Base-by-base conservation (phyloP, 2,113 vertebrate genomes). In the Bolborhynchus lineola region DNA sequence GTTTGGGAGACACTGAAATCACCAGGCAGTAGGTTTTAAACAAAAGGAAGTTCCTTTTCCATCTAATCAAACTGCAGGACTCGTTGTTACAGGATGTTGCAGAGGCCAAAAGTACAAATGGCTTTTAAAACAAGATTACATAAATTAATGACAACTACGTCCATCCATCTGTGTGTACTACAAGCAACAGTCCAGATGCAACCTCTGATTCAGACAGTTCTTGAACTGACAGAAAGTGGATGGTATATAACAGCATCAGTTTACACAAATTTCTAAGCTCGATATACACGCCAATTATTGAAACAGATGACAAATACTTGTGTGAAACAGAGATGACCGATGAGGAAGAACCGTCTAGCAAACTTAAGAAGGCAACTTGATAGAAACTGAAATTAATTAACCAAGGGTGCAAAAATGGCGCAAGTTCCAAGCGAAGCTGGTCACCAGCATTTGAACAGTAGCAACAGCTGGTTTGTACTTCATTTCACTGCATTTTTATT, bases 11-110 rank as follows among this genome's bases (percentile, higher is more conserved):
- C 83, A 92, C 5, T 82, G 57, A 95, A 96, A 87, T 91, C 65
- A 76, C 52, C 86, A 86, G n/a, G 83, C 86, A 91, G 69, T 25
- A 53, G 29, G 35, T 86, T 95, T 93, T 84, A 89, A 93, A 95
- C 91, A 95, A 96, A 95, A 91, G 96, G 93, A 96, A 97, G 95
- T 92, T 96, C 91, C 70, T 95, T 86, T 92, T 93, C 86, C 86
- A 91, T 63, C 86, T 95, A 95, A 96, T 95, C 91, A 95, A 97
- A 93, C 86, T 71, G 74, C 6, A 3, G 91, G 74, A 91, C 81
- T 96, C 2, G 1, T 46, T 75, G 91, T 92, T 86, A 96, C 94
- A 97, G 95, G 93, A 96, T 96, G 91, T 82, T 60, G 74, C 83
- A 92, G 77, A 89, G 62, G 96, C 94, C 95, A 95, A 91, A 95